A percentile compares a stretch with the other conserved stretches of the same genome.
phyloP scores from a whole-genome alignment of 2,888 invertebrate species.

The Drosophila engyochracea region DNA sequence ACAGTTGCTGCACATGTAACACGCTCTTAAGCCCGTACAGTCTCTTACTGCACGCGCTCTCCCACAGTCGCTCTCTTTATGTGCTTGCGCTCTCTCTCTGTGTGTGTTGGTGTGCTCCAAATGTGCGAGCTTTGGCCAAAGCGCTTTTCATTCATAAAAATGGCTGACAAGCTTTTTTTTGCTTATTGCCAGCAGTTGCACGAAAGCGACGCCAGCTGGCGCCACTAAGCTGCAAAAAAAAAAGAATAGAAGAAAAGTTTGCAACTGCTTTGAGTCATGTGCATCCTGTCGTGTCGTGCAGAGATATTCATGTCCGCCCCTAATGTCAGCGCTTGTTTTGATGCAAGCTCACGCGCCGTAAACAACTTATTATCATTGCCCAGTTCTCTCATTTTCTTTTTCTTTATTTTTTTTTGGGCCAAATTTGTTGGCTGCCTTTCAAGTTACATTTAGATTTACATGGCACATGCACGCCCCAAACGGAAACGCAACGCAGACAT shows the following conservation, averaged over 20 bases:
- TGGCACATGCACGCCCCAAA: slow-evolving; percentile 58
- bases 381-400: not conserved
- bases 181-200: slow-evolving; percentile 51
- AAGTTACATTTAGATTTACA: slow-evolving; percentile 60
- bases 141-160: slow-evolving; percentile 81
- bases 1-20: slow-evolving; percentile 31
- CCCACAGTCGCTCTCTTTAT: not conserved
- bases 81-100: slow-evolving; percentile 20
- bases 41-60: slow-evolving; percentile 6
- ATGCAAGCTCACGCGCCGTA: slow-evolving; percentile 81
- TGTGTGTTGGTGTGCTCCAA: slow-evolving; percentile 19
- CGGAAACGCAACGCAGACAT: slow-evolving; percentile 80
- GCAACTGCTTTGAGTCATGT: slow-evolving; percentile 51
- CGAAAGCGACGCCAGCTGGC: slow-evolving; percentile 72
- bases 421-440: slow-evolving; percentile 76
- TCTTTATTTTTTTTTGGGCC: slow-evolving; percentile 17
- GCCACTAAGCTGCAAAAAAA: slow-evolving; percentile 48
- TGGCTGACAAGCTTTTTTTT: slow-evolving; percentile 75
- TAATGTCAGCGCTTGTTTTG: slow-evolving; percentile 81
- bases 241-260: slow-evolving; percentile 6
- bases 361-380: slow-evolving; percentile 82
- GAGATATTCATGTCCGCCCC: slow-evolving; percentile 77
- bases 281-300: slow-evolving; percentile 34
- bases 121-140: slow-evolving; percentile 53
- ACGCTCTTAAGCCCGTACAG: slow-evolving; percentile 12